Conservation (phyloP, 2,797 vertebrate genomes). For the Chloroceryle amazona region DNA sequence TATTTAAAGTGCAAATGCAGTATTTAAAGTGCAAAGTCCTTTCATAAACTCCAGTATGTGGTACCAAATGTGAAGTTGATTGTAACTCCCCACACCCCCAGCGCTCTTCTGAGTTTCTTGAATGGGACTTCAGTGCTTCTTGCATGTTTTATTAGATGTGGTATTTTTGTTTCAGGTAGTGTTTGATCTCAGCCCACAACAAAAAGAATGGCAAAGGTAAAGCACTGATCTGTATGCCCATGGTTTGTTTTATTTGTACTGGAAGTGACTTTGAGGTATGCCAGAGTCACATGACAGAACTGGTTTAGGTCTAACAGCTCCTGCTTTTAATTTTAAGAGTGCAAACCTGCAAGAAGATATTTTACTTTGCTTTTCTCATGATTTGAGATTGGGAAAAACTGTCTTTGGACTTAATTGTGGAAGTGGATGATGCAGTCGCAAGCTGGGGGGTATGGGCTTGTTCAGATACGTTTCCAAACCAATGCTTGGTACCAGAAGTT, state of each 20-base stretch:
- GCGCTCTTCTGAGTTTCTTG: not conserved
- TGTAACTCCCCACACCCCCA: not conserved
- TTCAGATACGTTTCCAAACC: not conserved
- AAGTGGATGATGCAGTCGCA: not conserved
- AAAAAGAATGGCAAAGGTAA: slow-evolving; percentile 94
- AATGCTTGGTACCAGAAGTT: not conserved
- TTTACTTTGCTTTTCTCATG: not conserved
- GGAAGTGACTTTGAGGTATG: not conserved
- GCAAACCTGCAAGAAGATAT: not conserved
- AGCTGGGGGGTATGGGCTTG: not conserved
- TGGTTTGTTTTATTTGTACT: not conserved
- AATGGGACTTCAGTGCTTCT: not conserved
- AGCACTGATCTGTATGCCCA: not conserved
- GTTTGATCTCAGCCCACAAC: slow-evolving; percentile 94
- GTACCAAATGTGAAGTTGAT: not conserved
- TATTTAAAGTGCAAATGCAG: not conserved
- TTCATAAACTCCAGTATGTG: not conserved
- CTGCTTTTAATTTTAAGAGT: not conserved
- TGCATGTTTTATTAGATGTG: not conserved
- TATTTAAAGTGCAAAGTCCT: not conserved
- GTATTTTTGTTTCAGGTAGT: slow-evolving; percentile 84
- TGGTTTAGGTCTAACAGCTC: not conserved
- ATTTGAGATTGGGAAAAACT: not conserved
- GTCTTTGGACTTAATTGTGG: not conserved
- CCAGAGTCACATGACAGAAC: not conserved